Base-by-base conservation (phyloP, 2,113 vertebrate genomes). In the Corythoichthys haematopterus region DNA sequence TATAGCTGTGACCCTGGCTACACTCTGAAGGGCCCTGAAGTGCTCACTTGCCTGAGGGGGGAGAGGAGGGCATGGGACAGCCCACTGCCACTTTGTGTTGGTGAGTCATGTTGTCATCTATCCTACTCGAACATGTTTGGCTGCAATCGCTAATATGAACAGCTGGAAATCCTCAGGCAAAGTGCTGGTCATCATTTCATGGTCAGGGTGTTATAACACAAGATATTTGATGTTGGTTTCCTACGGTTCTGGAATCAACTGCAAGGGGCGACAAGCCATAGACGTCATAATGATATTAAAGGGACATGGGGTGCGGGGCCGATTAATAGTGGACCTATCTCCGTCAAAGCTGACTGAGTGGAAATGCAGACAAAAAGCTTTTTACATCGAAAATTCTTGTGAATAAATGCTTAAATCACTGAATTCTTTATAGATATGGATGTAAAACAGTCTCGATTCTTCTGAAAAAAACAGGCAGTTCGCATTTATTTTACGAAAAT, bases 1-100 rank as follows among this genome's bases (percentile, higher is more conserved):
- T 99, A 97, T 15, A 93, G 80, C 91, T 99, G 97, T 38, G 94
- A 98, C 80, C 96, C 95, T 0, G 97, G 97, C 2, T 99, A 99
- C 60, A 94, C 77, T 1, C 88, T 98, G 69, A 92, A 92, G 3
- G 97, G 97, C 56, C 92, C 87, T 0, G 87, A 91, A 58, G 90
- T 86, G 20, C 92, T 99, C 66, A 85, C 93, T 51, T 99, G 97
- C 85, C 91, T 97, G 67, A 94, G 94, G 0, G 97, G 97, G 0
- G 96, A 98, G 70, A 91, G 97, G 61, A 93, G 97, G 79, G 92
- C 95, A 1, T 99, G 97, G 97, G 94, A 98, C 69, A 94, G 87
- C 57, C 93, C 94, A 0, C 93, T 99, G 71, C 96, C 97, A 0
- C 90, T 92, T 48, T 99, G 97, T 38, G 85, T 96, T 11, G 97